Base-by-base conservation (phyloP, 1,140 invertebrate genomes). In the Camponotus vicinus region DNA sequence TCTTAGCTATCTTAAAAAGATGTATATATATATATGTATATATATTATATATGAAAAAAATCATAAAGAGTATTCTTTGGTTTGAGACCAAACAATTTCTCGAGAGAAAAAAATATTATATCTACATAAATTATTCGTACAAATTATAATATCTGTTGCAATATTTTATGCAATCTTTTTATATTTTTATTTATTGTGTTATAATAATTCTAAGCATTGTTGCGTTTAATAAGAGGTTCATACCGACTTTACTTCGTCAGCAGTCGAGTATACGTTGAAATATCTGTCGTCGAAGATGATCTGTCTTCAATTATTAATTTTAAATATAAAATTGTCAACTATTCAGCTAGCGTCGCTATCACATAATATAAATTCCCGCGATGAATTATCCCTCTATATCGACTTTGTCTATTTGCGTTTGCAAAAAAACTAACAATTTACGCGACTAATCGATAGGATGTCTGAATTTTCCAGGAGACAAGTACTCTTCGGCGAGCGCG, bases 381-480 rank as follows among this genome's bases (percentile, higher is more conserved):
- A 9, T 15, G 15, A 63, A 76, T 61, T 42, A 18, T 63, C 2
- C n/a, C 61, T 45, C 27, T 64, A 15, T 42, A 32, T 18, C 27
- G 21, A 42, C 32, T 52, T 67, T 64, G 45, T 57, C 2, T 11
- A 59, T 80, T 57, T 11, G 21, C 64, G 21, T 70, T 40, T 52
- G 9, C 37, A 18, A 40, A 11, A 11, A 59, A 27, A 27, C 9
- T 27, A 49, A 4, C 49, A 34, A 59, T 42, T 55, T 21, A 57
- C 15, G 15, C 49, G 77, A 85, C 77, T 84, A 85, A 89, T 59
- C 76, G 27, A 52, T 64, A 82, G 75, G 64, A 82, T 45, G n/a
- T 76, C 49, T 85, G 86, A 42, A 85, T 90, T 88, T 91, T 91
- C 61, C 87, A 88, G 87, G 64, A 15, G 55, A 21, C 27, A 76